Base-by-base conservation (phyloP, 2,797 vertebrate species). In the Adelosebastes latens region DNA sequence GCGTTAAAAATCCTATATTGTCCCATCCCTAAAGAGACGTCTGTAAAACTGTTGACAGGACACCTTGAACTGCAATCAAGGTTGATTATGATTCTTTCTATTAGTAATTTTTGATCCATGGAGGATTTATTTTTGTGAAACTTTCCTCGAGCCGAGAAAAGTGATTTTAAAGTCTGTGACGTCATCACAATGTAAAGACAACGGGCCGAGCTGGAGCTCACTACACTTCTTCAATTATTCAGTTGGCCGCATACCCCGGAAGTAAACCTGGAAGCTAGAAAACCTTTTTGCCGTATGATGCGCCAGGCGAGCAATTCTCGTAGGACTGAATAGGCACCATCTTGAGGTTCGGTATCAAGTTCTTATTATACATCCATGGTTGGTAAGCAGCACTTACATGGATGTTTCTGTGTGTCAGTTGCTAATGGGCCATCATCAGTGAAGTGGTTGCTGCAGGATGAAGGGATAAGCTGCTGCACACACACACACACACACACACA, bases 401-500 rank as follows among this genome's bases (percentile, higher is more conserved):
- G 79, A 53, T 69, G 58, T 61, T 75, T 80, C 34, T 83, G 72
- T 87, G 83, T 64, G 75, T 82, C 70, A 13, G 75, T 65, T 55
- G 65, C 87, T 93, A 94, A 94, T 93, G 93, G 90, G 72, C 70
- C 75, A 56, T 89, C 85, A 88, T 89, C 83, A 72, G 81, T 70
- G 68, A 71, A 92, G 75, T 87, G 85, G 86, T 77, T 87, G 58
- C 75, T 85, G 81, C 61, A 72, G 84, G 85, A 84, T 80, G 84
- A 88, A 77, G 80, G 85, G 88, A 88, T 86, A 90, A 88, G 82
- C 89, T 85, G 80, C 70, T 75, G 52, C 14, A 39, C 72, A 69
- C 69, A 59, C 81, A 56, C 68, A 39, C 34, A 36, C 32, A 39
- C 25, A 27, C 25, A 27, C 25, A 27, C 25, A 27, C 25, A 56